Percentiles rank a stretch among this genome's conserved stretches.
Conservation (phyloP, 1,140 invertebrate genomes). For the Calephelis nemesis region DNA sequence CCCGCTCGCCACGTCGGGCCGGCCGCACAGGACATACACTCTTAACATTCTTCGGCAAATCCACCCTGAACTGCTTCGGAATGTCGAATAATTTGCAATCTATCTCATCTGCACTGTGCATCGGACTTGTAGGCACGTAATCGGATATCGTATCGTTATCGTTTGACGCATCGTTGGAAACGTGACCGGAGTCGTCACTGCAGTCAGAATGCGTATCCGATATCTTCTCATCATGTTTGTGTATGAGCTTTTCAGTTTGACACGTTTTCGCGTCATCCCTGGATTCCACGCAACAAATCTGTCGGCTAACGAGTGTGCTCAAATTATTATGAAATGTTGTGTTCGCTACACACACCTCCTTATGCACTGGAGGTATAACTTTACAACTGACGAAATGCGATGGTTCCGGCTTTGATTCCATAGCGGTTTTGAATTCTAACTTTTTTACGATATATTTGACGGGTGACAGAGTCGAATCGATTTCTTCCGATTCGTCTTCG, state of each 20-base stretch:
- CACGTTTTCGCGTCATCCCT: constrained; percentile 62
- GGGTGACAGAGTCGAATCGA: constrained; percentile 63
- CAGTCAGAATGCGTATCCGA: constrained; percentile 79
- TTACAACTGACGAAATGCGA: constrained; percentile 68
- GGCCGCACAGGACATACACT: constrained; percentile 67
- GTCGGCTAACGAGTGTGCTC: constrained; percentile 72
- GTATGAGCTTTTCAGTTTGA: constrained; percentile 55
- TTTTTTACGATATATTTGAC: constrained; percentile 76
- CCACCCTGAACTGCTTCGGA: constrained; percentile 61
- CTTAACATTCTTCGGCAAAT: constrained; percentile 56
- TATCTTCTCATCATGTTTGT: constrained; percentile 74
- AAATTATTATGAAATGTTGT: constrained; percentile 73
- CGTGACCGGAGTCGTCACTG: constrained; percentile 88
- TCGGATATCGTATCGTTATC: constrained; percentile 63
- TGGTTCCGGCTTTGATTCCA: constrained; percentile 61
- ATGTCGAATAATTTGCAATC: constrained; percentile 60
- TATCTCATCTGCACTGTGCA: constrained; percentile 47
- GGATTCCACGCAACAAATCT: constrained; percentile 67
- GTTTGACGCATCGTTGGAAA: constrained; percentile 84
- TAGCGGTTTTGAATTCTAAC: constrained; percentile 69
- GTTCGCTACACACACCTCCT: constrained; percentile 68
- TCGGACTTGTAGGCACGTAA: constrained; percentile 51
- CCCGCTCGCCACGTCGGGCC: constrained; percentile 55
- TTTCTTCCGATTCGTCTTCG: constrained; percentile 55
- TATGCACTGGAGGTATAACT: constrained; percentile 70